These are phyloP conservation scores for Ischnura elegans DNA, from an alignment of 2,888 invertebrate genomes.

Conservation along the genomic window DNA sequence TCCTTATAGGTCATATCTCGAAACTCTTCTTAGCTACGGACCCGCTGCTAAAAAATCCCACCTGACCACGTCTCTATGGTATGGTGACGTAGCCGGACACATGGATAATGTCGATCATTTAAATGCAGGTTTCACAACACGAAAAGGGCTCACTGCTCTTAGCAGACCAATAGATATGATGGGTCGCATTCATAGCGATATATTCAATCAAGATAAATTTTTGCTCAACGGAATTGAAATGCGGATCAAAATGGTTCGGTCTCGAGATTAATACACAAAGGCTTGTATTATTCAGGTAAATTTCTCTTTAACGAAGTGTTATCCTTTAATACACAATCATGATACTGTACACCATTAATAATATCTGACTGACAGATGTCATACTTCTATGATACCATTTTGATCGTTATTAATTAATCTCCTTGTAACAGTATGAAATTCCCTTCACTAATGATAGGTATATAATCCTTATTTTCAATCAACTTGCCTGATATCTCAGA, in stretches of 20 bases:
- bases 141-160: background rate
- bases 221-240: slow-evolving; percentile 72
- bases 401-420: too few species aligned
- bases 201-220: slow-evolving; percentile 72
- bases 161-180: background rate
- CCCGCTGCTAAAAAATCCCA: background rate
- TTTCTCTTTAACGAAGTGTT: too few species aligned
- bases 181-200: slow-evolving; percentile 70
- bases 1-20: background rate
- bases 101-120: background rate
- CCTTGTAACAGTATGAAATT: too few species aligned
- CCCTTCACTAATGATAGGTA: too few species aligned
- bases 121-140: background rate
- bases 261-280: slow-evolving; percentile 71
- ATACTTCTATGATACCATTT: too few species aligned
- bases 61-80: slow-evolving; percentile 16
- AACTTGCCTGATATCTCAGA: too few species aligned
- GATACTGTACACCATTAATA: too few species aligned
- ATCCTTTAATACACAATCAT: too few species aligned
- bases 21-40: background rate
- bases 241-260: slow-evolving; percentile 70
- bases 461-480: too few species aligned
- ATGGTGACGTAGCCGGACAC: background rate
- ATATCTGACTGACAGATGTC: too few species aligned
- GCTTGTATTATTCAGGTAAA: too few species aligned